Conservation (phyloP, 2,888 invertebrate genomes). For the Steinernema carpocapsae region DNA sequence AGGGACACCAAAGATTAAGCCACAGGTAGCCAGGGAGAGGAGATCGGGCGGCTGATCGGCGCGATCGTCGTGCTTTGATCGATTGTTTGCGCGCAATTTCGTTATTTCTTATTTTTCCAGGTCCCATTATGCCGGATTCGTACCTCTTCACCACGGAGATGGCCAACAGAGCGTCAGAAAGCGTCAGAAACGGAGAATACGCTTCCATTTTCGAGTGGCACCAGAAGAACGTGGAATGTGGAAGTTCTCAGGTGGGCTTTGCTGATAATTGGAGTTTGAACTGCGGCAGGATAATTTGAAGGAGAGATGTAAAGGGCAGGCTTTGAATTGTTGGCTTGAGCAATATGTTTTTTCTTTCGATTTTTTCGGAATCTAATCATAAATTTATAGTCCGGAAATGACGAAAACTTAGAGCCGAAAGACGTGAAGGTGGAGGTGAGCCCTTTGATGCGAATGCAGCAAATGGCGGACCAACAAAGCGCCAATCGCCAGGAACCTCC, state of each 20-base stretch:
- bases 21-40: neutral
- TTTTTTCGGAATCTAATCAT: neutral
- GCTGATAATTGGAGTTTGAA: neutral
- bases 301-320: too few relatives aligned
- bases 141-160: constrained; percentile 31
- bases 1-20: constrained; percentile 24
- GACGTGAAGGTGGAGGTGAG: constrained; percentile 22
- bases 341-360: too few relatives aligned
- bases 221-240: constrained; percentile 2
- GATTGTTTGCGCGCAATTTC: neutral
- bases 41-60: neutral
- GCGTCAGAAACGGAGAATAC: neutral
- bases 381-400: constrained; percentile 12
- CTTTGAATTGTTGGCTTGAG: too few relatives aligned
- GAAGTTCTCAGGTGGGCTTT: neutral
- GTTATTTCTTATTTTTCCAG: too few relatives aligned
- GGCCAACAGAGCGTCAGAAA: constrained; percentile 13
- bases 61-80: constrained; percentile 1
- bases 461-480: constrained; percentile 28
- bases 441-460: constrained; percentile 29
- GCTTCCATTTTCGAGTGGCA: constrained; percentile 30
- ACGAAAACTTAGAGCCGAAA: constrained; percentile 20
- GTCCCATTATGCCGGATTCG: neutral
- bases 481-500: neutral
- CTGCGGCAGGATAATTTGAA: too few relatives aligned